Conservation (phyloP, 1,140 invertebrate species). For the Dendrolimus kikuchii region DNA sequence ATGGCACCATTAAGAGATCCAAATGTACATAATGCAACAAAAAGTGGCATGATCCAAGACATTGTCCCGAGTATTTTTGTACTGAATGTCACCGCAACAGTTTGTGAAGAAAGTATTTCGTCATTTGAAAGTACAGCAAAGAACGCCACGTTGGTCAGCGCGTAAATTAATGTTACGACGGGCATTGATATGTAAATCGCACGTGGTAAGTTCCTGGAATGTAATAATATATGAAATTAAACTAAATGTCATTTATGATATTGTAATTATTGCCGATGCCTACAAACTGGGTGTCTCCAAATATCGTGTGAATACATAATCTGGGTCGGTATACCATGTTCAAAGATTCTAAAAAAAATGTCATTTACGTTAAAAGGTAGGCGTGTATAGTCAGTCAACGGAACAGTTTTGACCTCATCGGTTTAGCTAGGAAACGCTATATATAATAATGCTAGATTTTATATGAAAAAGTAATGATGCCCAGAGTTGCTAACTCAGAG, state of each 20-base stretch:
- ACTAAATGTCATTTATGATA: not conserved
- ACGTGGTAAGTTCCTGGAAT: constrained; percentile 86
- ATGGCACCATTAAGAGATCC: constrained; percentile 92
- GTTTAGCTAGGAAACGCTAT: no score
- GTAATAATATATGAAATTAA: constrained; percentile 8
- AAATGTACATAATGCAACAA: constrained; percentile 91
- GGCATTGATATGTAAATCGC: constrained; percentile 95
- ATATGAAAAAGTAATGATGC: no score
- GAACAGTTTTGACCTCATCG: no score
- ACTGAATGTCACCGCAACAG: constrained; percentile 94
- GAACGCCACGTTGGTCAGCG: constrained; percentile 92
- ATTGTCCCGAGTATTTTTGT: constrained; percentile 84
- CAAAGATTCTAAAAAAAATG: no score
- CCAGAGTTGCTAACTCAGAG: no score
- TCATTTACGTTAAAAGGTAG: no score
- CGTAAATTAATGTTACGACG: constrained; percentile 90
- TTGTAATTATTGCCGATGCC: no score
- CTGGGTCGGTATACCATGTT: no score
- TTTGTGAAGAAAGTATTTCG: constrained; percentile 87
- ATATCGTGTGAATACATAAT: no score
- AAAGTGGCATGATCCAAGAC: constrained; percentile 91
- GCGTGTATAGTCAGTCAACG: no score
- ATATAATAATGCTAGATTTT: no score
- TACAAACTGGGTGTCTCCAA: no score
- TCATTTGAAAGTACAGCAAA: constrained; percentile 87